These are phyloP conservation scores for Poeciliopsis presidionis DNA, from an alignment of 2,797 vertebrate genomes.

Conservation along the genomic window DNA sequence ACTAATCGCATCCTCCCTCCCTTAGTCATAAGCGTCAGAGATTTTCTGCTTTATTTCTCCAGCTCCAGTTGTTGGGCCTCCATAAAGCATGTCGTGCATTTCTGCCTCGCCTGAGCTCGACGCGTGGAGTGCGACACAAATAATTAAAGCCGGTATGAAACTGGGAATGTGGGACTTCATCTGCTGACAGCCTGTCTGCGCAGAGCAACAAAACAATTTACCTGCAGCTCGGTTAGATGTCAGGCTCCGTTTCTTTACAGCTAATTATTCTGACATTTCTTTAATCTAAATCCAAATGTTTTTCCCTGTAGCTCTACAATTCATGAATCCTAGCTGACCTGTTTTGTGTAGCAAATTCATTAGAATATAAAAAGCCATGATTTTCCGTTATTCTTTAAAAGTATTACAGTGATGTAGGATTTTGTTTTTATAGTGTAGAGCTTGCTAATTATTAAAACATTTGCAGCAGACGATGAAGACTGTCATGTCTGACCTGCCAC, in stretches of 20 bases:
- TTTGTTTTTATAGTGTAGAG: not conserved
- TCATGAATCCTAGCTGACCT: not conserved
- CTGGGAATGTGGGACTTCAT: not conserved
- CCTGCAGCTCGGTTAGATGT: not conserved
- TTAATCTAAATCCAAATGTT: not conserved
- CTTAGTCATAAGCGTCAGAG: not conserved
- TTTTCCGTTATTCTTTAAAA: not conserved
- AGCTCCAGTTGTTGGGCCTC: not conserved
- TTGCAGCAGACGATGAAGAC: not conserved
- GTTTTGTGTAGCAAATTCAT: not conserved
- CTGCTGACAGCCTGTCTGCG: constrained; percentile 1
- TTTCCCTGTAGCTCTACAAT: no score
- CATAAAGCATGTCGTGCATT: not conserved
- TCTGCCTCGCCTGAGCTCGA: not conserved
- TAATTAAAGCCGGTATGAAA: constrained; percentile 17
- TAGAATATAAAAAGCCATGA: not conserved
- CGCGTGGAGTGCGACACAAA: not conserved
- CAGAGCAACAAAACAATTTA: constrained; percentile 2
- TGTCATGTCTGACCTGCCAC: not conserved
- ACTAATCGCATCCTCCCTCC: not conserved
- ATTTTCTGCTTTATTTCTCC: not conserved
- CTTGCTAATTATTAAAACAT: not conserved
- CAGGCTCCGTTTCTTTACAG: not conserved
- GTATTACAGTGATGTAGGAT: not conserved
- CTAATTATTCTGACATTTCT: not conserved